Base-by-base conservation (phyloP, 2,797 vertebrate genomes). In the Ara ararauna region DNA sequence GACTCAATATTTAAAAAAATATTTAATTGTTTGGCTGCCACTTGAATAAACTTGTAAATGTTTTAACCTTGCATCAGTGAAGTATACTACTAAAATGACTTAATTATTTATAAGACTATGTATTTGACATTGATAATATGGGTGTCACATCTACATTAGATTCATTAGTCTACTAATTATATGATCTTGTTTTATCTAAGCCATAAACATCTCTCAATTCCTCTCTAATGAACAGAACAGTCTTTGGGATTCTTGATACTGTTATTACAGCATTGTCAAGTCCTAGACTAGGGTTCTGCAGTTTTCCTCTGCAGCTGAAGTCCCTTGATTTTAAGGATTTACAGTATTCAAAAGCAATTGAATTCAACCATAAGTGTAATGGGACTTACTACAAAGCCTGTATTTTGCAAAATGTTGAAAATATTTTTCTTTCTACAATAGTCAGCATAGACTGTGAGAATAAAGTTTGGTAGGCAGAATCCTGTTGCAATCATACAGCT, bases 41-140 rank as follows among this genome's bases (percentile, higher is more conserved):
- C 76, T 90, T 91, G 65, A 72, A 78, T 82, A 80, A 81, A 64
- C 80, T 93, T 85, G 40, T 89, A 84, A 74, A 74, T 61, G 44
- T 77, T 92, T 86, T 87, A 89, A 77, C 9, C 17, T 81, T 74
- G 14, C 17, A 75, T 65, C 45, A 65, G 50, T 38, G 79, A 89
- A 85, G 78, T 65, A 10, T 80, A 22, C 29, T 50, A 67, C 32
- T 73, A 51, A 87, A 70, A 92, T 22, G 4, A 42, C 36, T 85
- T 84, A 70, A 72, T 73, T 87, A 65, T 89, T 81, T 88, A 36
- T 56, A 78, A 76, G 29, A 58, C 19, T 66, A 22, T 51, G 6
- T 42, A 70, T 70, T 89, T 87, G 74, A 75, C 65, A 79, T 73
- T 78, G 82, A 77, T 84, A 70, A 76, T 77, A 76, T 22, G 15